These are phyloP conservation scores for Yponomeuta evonymella DNA, from an alignment of 2,888 invertebrate species.

Conservation along the genomic window DNA sequence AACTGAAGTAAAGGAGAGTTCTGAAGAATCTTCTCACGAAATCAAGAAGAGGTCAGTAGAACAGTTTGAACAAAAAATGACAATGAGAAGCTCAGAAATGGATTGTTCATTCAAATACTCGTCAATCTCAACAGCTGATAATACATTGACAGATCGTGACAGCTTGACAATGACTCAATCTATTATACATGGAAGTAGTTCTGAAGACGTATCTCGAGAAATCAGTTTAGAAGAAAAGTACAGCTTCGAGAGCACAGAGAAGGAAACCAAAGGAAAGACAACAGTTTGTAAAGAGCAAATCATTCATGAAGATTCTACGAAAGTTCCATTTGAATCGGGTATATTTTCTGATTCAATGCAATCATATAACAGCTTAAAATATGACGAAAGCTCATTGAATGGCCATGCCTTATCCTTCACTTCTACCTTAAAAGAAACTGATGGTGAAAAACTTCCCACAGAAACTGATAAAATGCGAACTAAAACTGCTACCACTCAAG, in stretches of 20 bases:
- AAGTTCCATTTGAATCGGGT: constrained; percentile 23
- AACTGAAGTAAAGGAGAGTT: background rate
- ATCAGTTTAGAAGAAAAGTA: constrained; percentile 65
- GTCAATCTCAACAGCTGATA: constrained; percentile 38
- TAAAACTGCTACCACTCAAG: constrained; percentile 24
- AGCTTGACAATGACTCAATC: constrained; percentile 29
- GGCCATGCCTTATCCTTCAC: constrained; percentile 27
- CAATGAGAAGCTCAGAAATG: constrained; percentile 21
- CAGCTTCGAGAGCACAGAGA: constrained; percentile 59
- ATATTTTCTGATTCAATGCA: constrained; percentile 30
- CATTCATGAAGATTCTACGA: constrained; percentile 18
- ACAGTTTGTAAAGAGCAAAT: background rate
- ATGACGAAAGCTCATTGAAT: constrained; percentile 24
- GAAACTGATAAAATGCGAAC: constrained; percentile 19
- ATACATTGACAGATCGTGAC: constrained; percentile 22
- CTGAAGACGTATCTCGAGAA: constrained; percentile 64
- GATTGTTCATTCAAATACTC: constrained; percentile 26
- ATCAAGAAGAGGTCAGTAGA: constrained; percentile 20
- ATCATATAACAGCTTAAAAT: constrained; percentile 31
- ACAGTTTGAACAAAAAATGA: constrained; percentile 23
- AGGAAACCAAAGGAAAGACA: constrained; percentile 37
- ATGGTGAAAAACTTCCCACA: constrained; percentile 13
- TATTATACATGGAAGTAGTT: constrained; percentile 42
- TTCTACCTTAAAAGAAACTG: constrained; percentile 33
- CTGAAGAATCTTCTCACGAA: constrained; percentile 14